Evolutionary conservation across 2,113 vertebrate species (phyloP), one percentile per base, ranked within the genome.

Genomic region (Ondatra zibethicus): DNA sequence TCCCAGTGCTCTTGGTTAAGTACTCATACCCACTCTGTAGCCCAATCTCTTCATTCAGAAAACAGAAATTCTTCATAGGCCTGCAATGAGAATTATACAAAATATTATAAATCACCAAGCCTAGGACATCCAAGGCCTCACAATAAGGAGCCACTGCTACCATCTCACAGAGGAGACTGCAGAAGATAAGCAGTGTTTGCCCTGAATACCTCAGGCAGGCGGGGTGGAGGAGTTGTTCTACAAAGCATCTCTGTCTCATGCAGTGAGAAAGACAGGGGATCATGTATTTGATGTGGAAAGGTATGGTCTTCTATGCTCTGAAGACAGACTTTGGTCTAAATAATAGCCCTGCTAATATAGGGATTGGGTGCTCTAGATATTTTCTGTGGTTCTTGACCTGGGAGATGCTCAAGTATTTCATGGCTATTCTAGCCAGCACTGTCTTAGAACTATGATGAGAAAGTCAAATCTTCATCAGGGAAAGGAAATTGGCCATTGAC

Each of bases 381-480:
- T 61, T 14, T 29, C 72, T 47, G 27, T 33, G 27, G 3, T 39
- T 88, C 23, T 25, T 61, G 72, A 31, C 55, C 33, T 55, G 4
- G 61, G 68, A 70, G 21, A 31, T 29, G 9, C 45, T 17, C 39
- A 33, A 5, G 6, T 12, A 65, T 9, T 45, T 68, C 45, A 33
- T 16, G 31, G 21, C 6, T 47, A 19, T 33, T 94, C 31, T 7
- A 6, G 7, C 0, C 12, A 95, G 76, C 90, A 52, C 93, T 97
- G 42, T 47, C 95, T 39, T 87, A 61, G 90, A 98, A 96, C 89
- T 39, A 0, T 47, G 91, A 98, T 91, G 92, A 88, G 90, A 88
- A 0, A 4, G 47, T 47, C 75, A 65, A 91, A 90, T 88, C 92
- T 96, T 98, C 84, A 88, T 16, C 88, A 17, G 7, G 9, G 45